Base-by-base conservation (phyloP, 2,797 vertebrate genomes). In the Sebastes steindachneri region DNA sequence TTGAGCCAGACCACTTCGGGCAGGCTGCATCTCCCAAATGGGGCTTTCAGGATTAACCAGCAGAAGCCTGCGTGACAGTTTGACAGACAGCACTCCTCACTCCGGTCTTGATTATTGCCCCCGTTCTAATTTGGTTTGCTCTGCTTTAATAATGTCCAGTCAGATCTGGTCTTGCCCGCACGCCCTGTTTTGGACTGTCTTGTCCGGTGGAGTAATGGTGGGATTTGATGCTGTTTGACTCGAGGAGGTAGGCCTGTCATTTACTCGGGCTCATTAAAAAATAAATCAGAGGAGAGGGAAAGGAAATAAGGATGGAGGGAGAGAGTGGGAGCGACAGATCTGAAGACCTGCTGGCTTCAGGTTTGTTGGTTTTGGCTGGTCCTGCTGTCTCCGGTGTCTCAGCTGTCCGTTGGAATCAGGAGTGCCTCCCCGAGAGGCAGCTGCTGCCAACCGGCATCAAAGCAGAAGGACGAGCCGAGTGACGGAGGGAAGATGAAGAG, bases 361-460 rank as follows among this genome's bases (percentile, higher is more conserved):
- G 57, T 78, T 37, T 74, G 80, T 75, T 63, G 70, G 68, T 64
- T 80, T 86, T 78, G 68, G 70, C 77, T 53, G 58, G 51, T 72
- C 37, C 33, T 12, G 58, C 71, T 58, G 51, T 73, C 60, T 77
- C 55, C 70, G n/a, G 53, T 28, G 53, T 48, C 57, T 80, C 67
- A 31, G 79, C 75, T 72, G 73, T 79, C 82, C 29, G 4, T 26
- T 21, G 64, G 68, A 75, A 84, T 80, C 75, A 71, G 28, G 12
- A 65, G 55, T 6, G 33, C 55, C 51, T 59, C 54, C 51, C 48
- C 19, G 9, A 73, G 73, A 82, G 79, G 55, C 66, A 12, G 9
- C 35, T 9, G 57, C 84, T 86, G 82, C 84, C 84, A 86, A 75
- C 48, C 66, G 7, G 54, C 73, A 82, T 83, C 54, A 70, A 54